Evolutionary conservation across 2,113 vertebrate species (phyloP).

Genomic region (Microcebus murinus): DNA sequence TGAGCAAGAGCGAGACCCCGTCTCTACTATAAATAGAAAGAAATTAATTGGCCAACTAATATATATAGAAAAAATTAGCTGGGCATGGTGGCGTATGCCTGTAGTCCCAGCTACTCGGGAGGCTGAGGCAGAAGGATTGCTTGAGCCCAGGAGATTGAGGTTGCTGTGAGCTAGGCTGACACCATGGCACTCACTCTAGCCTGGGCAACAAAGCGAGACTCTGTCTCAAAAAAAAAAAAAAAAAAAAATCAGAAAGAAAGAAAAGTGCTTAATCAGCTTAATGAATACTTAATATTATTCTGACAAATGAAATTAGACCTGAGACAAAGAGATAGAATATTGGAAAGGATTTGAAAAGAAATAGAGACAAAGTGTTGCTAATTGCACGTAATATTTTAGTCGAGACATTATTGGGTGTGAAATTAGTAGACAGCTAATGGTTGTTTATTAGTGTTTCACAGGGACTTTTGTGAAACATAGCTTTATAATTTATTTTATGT

Average conservation of each 20-base stretch:
- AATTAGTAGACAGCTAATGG: neutral
- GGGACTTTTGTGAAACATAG: neutral
- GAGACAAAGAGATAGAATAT: neutral
- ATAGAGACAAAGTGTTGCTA: neutral
- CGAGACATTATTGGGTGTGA: neutral
- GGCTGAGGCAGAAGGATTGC: no score
- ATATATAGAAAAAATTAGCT: no score
- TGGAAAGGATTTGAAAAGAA: neutral
- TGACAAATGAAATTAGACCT: neutral
- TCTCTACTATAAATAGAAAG: no score
- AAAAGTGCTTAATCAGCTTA: neutral
- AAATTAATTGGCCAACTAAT: no score
- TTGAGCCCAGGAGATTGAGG: no score
- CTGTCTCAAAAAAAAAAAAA: no score
- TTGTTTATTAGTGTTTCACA: neutral
- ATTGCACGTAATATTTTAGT: neutral
- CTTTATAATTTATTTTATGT: conserved; percentile 47
- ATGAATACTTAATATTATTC: neutral
- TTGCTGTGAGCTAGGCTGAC: no score
- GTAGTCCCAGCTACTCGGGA: no score
- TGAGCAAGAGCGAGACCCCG: no score
- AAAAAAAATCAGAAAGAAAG: neutral
- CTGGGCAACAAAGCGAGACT: no score
- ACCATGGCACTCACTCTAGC: no score
- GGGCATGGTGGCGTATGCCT: no score